These are phyloP conservation scores for Rhagoletis pomonella DNA, from an alignment of 1,140 invertebrate species.

Conservation along the genomic window DNA sequence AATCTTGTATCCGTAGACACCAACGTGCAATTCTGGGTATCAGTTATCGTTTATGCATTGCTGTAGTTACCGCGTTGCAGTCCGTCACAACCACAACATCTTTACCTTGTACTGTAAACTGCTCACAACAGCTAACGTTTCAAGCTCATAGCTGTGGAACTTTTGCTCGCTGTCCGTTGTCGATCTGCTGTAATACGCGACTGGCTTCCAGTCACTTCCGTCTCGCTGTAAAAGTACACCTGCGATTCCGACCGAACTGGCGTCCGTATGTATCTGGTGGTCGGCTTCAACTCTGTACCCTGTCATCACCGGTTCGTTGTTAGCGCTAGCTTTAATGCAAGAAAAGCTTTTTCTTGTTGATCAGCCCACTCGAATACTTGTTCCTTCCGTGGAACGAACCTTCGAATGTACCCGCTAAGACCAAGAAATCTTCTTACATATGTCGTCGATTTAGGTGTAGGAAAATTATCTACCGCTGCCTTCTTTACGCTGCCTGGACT, in stretches of 20 bases:
- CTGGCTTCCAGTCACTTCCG: slow-evolving; percentile 52
- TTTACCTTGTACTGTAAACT: slow-evolving; percentile 65
- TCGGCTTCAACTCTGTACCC: slow-evolving; percentile 55
- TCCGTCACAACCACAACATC: slow-evolving; percentile 70
- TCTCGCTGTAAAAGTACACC: slow-evolving; percentile 65
- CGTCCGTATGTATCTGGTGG: slow-evolving; percentile 70
- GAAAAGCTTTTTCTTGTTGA: slow-evolving; percentile 61
- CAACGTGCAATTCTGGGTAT: slow-evolving; percentile 66
- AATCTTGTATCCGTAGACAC: slow-evolving; percentile 63
- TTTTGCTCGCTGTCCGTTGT: slow-evolving; percentile 61
- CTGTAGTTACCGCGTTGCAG: slow-evolving; percentile 68
- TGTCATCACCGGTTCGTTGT: slow-evolving; percentile 58
- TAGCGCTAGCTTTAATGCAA: slow-evolving; percentile 63
- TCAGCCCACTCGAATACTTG: slow-evolving; percentile 63
- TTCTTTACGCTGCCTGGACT: slow-evolving; percentile 58
- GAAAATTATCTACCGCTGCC: slow-evolving; percentile 56
- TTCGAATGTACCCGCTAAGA: slow-evolving; percentile 64
- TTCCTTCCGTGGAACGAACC: slow-evolving; percentile 61
- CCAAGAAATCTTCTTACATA: slow-evolving; percentile 57
- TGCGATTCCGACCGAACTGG: slow-evolving; percentile 59
- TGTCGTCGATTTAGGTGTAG: slow-evolving; percentile 43
- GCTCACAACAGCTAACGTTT: slow-evolving; percentile 46
- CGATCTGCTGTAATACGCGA: slow-evolving; percentile 58
- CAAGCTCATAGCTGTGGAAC: slow-evolving; percentile 69
- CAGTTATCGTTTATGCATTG: slow-evolving; percentile 65